These are phyloP conservation scores for Cotesia glomerata DNA, from an alignment of 1,140 invertebrate genomes.

Conservation along the genomic window DNA sequence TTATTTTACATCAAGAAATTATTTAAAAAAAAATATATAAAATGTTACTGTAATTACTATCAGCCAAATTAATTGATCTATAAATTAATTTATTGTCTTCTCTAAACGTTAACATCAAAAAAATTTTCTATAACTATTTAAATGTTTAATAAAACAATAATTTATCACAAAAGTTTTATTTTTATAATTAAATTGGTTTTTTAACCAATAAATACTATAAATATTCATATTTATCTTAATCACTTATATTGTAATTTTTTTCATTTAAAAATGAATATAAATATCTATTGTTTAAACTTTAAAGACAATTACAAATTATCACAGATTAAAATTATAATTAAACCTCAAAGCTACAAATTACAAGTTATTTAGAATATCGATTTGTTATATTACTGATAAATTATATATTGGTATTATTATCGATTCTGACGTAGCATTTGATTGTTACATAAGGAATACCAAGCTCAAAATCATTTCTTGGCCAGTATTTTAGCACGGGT, in stretches of 20 bases:
- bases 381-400: not conserved
- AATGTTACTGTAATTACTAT: no score
- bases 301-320: not conserved
- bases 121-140: no score
- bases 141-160: no score
- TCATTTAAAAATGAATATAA: not conserved
- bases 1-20: no score
- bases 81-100: no score
- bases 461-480: slow-evolving; percentile 74
- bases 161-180: no score
- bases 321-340: not conserved
- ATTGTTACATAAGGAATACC: slow-evolving; percentile 77
- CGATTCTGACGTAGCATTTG: slow-evolving; percentile 65
- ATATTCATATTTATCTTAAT: no score
- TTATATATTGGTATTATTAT: slow-evolving; percentile 63
- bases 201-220: no score
- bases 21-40: no score
- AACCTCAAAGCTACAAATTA: not conserved
- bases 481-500: slow-evolving; percentile 77
- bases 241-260: not conserved
- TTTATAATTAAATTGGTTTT: no score
- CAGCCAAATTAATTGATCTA: no score
- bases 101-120: no score
- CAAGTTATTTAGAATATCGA: not conserved
- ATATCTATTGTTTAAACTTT: not conserved